These are phyloP conservation scores for Pteria penguin DNA, from an alignment of 2,888 invertebrate genomes.

Conservation along the genomic window DNA sequence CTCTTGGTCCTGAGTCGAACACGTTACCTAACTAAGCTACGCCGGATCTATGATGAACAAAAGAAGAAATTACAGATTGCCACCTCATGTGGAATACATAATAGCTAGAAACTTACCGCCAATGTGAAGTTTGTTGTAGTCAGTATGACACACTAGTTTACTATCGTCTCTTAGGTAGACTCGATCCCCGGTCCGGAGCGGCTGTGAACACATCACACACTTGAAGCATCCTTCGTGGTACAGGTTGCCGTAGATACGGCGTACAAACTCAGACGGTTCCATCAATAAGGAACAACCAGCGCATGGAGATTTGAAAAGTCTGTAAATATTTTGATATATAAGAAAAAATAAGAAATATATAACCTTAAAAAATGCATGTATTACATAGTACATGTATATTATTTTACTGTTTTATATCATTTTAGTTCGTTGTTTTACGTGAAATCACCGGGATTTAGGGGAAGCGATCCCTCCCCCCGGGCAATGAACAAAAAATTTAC, in stretches of 20 bases:
- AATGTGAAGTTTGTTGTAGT: constrained; percentile 40
- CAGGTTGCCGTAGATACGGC: constrained; percentile 43
- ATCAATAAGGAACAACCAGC: constrained; percentile 47
- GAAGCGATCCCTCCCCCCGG: too few relatives aligned
- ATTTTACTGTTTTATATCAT: neutral
- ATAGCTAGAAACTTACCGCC: constrained; percentile 42
- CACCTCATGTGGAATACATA: too few relatives aligned
- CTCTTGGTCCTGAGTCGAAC: too few relatives aligned
- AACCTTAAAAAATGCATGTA: neutral
- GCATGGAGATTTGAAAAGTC: constrained; percentile 53
- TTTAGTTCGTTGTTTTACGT: neutral
- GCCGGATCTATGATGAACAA: too few relatives aligned
- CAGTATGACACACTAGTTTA: constrained; percentile 51
- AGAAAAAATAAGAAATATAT: too few relatives aligned
- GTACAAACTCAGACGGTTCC: constrained; percentile 45
- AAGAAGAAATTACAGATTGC: too few relatives aligned
- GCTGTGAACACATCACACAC: constrained; percentile 48
- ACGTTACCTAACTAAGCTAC: too few relatives aligned
- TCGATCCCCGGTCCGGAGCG: constrained; percentile 47
- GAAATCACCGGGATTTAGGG: neutral
- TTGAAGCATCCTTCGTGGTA: constrained; percentile 56
- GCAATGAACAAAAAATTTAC: too few relatives aligned
- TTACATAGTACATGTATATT: neutral
- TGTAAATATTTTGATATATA: too few relatives aligned
- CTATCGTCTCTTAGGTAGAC: constrained; percentile 56